Evolutionary conservation across 1,140 invertebrate genomes (phyloP), one percentile per base, ranked within the genome.

Genomic region (Diorhabda sublineata): DNA sequence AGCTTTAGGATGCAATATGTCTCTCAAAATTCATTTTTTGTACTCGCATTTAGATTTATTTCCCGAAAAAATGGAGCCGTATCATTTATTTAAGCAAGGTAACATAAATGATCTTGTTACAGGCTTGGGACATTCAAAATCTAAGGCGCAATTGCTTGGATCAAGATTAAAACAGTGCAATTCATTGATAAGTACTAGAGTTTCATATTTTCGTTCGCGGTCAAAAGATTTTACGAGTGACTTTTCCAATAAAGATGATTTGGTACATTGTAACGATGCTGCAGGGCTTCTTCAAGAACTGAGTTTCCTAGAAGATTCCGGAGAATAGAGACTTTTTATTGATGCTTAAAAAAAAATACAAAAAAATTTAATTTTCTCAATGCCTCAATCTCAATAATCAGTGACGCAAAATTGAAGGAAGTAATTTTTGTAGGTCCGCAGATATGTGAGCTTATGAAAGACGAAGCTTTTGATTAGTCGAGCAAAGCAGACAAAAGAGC

Each of bases 301-400:
- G 47, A 66, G n/a, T 66, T 56, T 66, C 3, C 41, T 11, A 58
- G 45, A 66, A 66, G 42, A 66, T n/a, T 42, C 45, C 52, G 5
- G 42, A 44, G 52, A 57, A 66, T 66, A 47, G 64, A 4, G 57
- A 8, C 45, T 67, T 26, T 70, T 72, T 58, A 72, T 72, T 57
- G 59, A 67, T 61, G 65, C 11, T 6, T 67, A 26, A 6, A 70
- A 70, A 57, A 44, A 5, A 26, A 71, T 67, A 43, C 60, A 72
- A 56, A 71, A 26, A 26, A 26, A 26, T 26, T 26, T 1, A 26
- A 26, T 26, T 26, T 26, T 26, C 26, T 26, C 26, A 26, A 26
- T 26, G 1, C 26, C 26, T 26, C 26, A 26, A 26, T 26, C 26
- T 26, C 26, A 26, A 26, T 26, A 26, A 26, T 26, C 26, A 26